Percentiles rank a stretch among this genome's conserved stretches.
phyloP scores from a whole-genome alignment of 2,113 vertebrate species.

The Ptychochromis oligacanthus region DNA sequence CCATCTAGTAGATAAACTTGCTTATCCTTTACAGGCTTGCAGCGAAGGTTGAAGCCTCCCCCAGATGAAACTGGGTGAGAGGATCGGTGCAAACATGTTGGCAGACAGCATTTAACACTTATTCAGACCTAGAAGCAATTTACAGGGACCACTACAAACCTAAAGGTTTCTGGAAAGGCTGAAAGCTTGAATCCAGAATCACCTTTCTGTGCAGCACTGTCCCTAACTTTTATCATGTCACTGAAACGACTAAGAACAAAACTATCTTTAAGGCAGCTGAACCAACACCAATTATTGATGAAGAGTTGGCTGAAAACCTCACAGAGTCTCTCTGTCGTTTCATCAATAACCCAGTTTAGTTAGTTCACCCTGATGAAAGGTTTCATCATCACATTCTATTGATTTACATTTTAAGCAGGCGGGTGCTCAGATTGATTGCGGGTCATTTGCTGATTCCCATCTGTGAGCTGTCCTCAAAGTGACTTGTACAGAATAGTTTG shows the following conservation, averaged over 20 bases:
- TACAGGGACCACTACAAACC: not conserved
- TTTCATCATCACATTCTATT: not conserved
- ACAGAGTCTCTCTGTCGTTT: not conserved
- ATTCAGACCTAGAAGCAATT: not conserved
- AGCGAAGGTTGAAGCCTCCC: too few species aligned
- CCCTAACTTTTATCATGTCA: not conserved
- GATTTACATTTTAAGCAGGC: not conserved
- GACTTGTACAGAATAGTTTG: not conserved
- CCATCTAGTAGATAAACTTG: too few species aligned
- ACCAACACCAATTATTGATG: not conserved
- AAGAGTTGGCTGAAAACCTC: not conserved
- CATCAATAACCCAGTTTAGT: not conserved
- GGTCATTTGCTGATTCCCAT: not conserved
- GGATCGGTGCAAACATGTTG: too few species aligned
- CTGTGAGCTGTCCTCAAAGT: not conserved
- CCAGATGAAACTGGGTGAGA: too few species aligned
- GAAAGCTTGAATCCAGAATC: too few species aligned
- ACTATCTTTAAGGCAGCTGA: not conserved
- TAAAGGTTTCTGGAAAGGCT: fast-evolving
- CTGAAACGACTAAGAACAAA: not conserved
- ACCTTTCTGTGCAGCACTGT: too few species aligned
- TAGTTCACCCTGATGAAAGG: not conserved
- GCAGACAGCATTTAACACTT: too few species aligned
- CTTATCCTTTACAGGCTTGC: too few species aligned
- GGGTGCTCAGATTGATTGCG: not conserved